phyloP scores from a whole-genome alignment of 2,113 vertebrate genomes.

The Bettongia penicillata region DNA sequence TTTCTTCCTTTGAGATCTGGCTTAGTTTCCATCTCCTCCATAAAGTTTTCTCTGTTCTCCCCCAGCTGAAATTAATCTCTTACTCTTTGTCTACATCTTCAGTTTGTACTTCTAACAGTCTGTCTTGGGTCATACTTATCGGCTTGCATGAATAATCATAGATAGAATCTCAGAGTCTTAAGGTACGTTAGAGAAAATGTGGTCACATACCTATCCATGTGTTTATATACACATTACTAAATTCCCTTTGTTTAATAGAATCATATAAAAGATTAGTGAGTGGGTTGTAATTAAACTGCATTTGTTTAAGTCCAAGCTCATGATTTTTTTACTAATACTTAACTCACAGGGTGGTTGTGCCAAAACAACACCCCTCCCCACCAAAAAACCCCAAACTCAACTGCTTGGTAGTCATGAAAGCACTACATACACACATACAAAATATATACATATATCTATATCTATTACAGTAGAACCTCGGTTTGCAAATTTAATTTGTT shows the following conservation, averaged over 20 bases:
- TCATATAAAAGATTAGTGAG: neutral
- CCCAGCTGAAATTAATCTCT: neutral
- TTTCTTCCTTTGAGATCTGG: neutral
- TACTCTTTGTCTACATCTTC: neutral
- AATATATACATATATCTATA: too few relatives aligned
- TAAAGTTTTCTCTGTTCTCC: neutral
- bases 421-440: neutral
- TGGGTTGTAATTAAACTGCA: neutral
- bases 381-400: neutral
- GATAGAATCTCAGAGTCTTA: neutral
- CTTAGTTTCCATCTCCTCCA: neutral
- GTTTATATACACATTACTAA: neutral
- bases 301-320: neutral
- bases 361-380: neutral
- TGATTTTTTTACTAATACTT: neutral
- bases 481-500: too few relatives aligned
- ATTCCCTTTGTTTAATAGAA: neutral
- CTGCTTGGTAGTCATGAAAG: neutral
- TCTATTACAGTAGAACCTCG: too few relatives aligned
- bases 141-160: neutral
- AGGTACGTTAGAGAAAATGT: neutral
- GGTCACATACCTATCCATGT: neutral
- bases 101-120: neutral
- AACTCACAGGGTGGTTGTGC: neutral
- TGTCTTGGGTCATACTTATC: neutral